Evolutionary conservation across 2,888 invertebrate genomes (phyloP).

Genomic region (Agrilus mali): DNA sequence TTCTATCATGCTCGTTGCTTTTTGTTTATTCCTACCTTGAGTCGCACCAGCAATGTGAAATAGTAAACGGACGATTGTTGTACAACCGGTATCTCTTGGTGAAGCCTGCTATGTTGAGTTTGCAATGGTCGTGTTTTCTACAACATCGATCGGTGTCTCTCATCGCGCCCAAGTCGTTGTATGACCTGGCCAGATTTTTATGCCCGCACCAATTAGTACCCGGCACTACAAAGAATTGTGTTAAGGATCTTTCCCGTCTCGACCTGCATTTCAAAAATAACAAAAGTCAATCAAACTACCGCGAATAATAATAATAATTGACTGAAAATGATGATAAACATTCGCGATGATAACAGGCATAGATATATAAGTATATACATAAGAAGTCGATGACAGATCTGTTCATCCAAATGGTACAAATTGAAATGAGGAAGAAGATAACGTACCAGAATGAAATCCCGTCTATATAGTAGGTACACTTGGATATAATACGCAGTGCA

Average conservation of each 20-base stretch:
- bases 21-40: conserved; percentile 46
- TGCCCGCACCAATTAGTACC: conserved; percentile 68
- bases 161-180: conserved; percentile 48
- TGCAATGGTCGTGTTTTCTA: conserved; percentile 60
- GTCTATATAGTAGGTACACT: too few species aligned
- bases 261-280: conserved; percentile 2
- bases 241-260: conserved; percentile 6
- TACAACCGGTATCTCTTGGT: conserved; percentile 46
- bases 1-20: too few species aligned
- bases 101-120: conserved; percentile 48
- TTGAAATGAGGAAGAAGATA: too few species aligned
- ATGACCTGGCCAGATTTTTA: conserved; percentile 43
- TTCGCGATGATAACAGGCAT: too few species aligned
- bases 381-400: too few species aligned
- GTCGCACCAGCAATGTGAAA: conserved; percentile 68
- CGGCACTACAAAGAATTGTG: conserved; percentile 42
- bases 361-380: too few species aligned
- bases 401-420: too few species aligned
- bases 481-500: too few species aligned
- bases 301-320: too few species aligned
- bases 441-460: too few species aligned
- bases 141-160: conserved; percentile 56
- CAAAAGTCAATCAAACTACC: too few species aligned
- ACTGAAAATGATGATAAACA: too few species aligned
- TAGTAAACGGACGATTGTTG: conserved; percentile 58